A percentile compares a stretch with the other conserved stretches of the same genome.
These are phyloP conservation scores for Delphinus delphis DNA, from an alignment of 2,113 vertebrate species.

Conservation along the genomic window DNA sequence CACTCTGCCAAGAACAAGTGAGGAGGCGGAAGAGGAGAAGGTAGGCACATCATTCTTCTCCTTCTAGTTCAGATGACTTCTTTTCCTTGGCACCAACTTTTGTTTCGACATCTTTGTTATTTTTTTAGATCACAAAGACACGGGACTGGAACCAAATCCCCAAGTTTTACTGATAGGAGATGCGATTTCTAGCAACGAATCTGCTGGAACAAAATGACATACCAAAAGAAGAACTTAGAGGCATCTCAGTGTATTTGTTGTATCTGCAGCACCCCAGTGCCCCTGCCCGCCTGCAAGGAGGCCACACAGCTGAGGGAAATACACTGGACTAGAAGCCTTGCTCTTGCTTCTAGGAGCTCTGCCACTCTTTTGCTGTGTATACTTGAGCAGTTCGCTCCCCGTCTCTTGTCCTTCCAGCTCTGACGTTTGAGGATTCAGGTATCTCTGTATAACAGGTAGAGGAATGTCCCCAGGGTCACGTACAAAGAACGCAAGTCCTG, in stretches of 20 bases:
- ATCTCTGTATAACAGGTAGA: neutral
- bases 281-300: neutral
- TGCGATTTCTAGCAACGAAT: neutral
- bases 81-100: constrained; percentile 32
- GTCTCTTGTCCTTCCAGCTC: neutral
- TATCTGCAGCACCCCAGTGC: neutral
- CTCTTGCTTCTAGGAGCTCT: no score
- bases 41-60: neutral
- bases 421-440: neutral
- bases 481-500: rapidly evolving
- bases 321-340: rapidly evolving
- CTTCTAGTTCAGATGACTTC: neutral
- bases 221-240: neutral
- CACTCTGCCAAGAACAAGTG: neutral
- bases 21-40: neutral
- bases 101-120: constrained; percentile 41
- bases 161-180: neutral
- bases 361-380: rapidly evolving
- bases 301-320: rapidly evolving
- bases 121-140: constrained; percentile 48
- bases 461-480: neutral
- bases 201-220: neutral
- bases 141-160: neutral
- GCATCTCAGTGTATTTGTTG: rapidly evolving
- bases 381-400: rapidly evolving